Evolutionary conservation across 2,888 invertebrate genomes (phyloP), one percentile per base, ranked within the genome.

Genomic region (Epiperipatus broadwayi): DNA sequence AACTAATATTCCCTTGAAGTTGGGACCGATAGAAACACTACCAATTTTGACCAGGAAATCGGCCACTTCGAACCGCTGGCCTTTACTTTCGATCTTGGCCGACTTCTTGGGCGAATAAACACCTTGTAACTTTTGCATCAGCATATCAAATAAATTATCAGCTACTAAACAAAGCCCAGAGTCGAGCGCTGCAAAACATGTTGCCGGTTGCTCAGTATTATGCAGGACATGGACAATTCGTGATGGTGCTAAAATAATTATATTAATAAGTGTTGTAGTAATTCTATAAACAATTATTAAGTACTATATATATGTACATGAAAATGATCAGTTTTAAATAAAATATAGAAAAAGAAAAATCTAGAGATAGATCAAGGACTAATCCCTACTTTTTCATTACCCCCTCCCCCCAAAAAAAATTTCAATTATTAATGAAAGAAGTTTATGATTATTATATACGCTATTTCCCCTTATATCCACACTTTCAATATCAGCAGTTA

Each of bases 11-110:
- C 91, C 91, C 62, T 87, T 89, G 56, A 89, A 89, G 52, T 75
- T 81, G 52, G 83, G 80, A 57, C 79, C 81, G 68, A 89, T 78
- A 1, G 83, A 78, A 1, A 91, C 87, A 12, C 78, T 80, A 2
- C 91, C 91, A 0, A 93, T 66, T 60, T 91, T 91, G 3, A 93
- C 77, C 46, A 83, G 73, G 58, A 93, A 93, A 55, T 93, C 93
- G 0, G 21, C 29, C 25, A 63, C 49, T 45, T 63, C 60, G 50
- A 63, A 66, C 35, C 63, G 52, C 34, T 59, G 46, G 73, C 76
- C 65, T 58, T 85, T 84, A 3, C 81, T 77, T 57, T 89, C 87
- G 37, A 81, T 72, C 46, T 58, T 56, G 30, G 52, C 53, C 5
- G 57, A 55, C 53, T 85, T 87, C 57, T 87, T 87, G 2, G 80